Evolutionary conservation across 1,140 invertebrate species (phyloP), one percentile per base, ranked within the genome.

Genomic region (Colletes gigas): DNA sequence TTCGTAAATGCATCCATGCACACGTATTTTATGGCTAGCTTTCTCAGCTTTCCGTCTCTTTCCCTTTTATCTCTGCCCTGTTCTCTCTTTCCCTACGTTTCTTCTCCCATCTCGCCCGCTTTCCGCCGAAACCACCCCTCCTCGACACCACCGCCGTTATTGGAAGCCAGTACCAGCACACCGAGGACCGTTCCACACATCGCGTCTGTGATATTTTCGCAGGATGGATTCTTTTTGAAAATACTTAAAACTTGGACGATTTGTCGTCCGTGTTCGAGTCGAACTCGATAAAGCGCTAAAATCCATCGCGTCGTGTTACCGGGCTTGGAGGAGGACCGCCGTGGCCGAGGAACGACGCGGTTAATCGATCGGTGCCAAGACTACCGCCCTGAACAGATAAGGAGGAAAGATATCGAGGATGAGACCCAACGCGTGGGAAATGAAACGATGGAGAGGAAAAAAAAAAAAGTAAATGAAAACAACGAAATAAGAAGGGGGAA

Each of bases 161-260:
- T 60, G 52, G 62, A 10, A 50, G 66, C 9, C 9, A 71, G 30
- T 47, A n/a, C 44, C 15, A 19, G n/a, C 54, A 41, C 21, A 52
- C 19, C 14, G 57, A 57, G 47, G 0, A 47, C 44, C 41, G 47
- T 68, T 60, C 50, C 39, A 12, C 63, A 54, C 65, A 14, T 21
- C 69, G 50, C 62, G 52, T n/a, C 71, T 15, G 17, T 52, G 83
- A 83, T 89, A 89, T 90, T 90, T 88, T 85, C 74, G 73, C 74
- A 71, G 71, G 83, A 88, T 83, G 70, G 72, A 87, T 88, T 88
- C 84, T 82, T 86, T 89, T 90, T 77, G 78, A 84, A 89, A 90
- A 88, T 91, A 92, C 90, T 91, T 89, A 85, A 91, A 91, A 91
- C 84, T 91, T 91, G 72, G 82, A 71, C 86, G 83, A 91, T 90